Evolutionary conservation across 2,113 vertebrate species (phyloP).

Genomic region (Phoxinus phoxinus): DNA sequence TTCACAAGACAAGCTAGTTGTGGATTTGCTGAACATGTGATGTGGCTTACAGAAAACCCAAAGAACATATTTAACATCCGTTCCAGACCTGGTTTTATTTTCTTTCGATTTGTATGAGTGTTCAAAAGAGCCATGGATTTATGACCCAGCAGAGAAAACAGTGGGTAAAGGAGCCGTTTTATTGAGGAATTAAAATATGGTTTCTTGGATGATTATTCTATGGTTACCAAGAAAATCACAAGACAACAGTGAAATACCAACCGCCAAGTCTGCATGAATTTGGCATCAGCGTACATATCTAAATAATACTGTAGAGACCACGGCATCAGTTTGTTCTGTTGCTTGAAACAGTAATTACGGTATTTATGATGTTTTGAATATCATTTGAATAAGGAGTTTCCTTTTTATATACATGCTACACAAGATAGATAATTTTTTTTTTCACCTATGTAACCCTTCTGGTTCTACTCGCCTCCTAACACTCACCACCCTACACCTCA

Average conservation of each 20-base stretch:
- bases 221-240: slow-evolving; percentile 66
- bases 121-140: slow-evolving; percentile 60
- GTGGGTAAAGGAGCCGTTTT: slow-evolving; percentile 61
- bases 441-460: too few species aligned
- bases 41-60: slow-evolving; percentile 50
- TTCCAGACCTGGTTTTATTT: slow-evolving; percentile 53
- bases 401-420: not conserved
- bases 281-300: not conserved
- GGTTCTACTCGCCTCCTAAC: too few species aligned
- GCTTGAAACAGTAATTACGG: not conserved
- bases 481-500: too few species aligned
- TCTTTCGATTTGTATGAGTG: slow-evolving; percentile 51
- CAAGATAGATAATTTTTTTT: not conserved
- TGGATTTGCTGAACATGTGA: slow-evolving; percentile 62
- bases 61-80: slow-evolving; percentile 61
- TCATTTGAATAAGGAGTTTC: not conserved
- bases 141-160: slow-evolving; percentile 51
- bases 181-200: slow-evolving; percentile 57
- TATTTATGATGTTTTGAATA: not conserved
- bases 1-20: not conserved
- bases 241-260: slow-evolving; percentile 38
- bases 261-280: not conserved
- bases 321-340: not conserved
- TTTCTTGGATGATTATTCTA: slow-evolving; percentile 63
- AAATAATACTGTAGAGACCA: not conserved